Evolutionary conservation across 2,797 vertebrate genomes (phyloP), one percentile per base, ranked within the genome.

Genomic region (Lepilemur ruficaudatus): DNA sequence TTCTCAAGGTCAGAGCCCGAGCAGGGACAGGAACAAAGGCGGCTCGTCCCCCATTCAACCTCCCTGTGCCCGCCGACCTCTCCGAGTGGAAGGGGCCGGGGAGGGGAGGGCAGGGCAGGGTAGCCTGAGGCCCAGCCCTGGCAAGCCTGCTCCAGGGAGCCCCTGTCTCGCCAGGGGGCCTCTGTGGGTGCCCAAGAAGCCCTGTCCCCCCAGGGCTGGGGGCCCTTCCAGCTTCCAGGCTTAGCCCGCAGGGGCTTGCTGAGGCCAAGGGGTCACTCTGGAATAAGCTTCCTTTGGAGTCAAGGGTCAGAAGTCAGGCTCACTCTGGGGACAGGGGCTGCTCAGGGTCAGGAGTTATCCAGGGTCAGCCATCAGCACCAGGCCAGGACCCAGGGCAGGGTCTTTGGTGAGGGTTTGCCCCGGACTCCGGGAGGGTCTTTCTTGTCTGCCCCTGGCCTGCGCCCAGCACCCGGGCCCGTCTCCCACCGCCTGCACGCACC

Each of bases 1-100:
- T 72, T 97, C 90, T 97, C 97, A 98, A 98, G 98, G 96, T 97
- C 97, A 94, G 94, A 98, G 92, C 93, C 63, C 2, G 46, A 93
- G 96, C 94, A 35, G 65, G 94, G 96, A 95, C 94, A 70, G 95
- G 98, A 98, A 97, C 98, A 98, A 98, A 98, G 97, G 95, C 96
- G 5, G 61, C 41, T 41, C 76, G 84, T 91, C 96, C 98, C 95
- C 96, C 85, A 80, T 87, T 93, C 94, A 50, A 83, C 91, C 59
- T 96, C 84, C 63, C 93, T 17, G 20, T 0, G 1, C 92, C 91
- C 0, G 23, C 48, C 1, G 23, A 87, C 63, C 20, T 13, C 95
- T 93, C 59, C 25, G 9, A 14, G 72, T 61, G 83, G 72, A 38
- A 6, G 23, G 32, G 15, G 15, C 15, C 0, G 1, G 3, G 22